Base-by-base conservation (phyloP, 2,113 vertebrate genomes). In the Tricholaema leucomelas region DNA sequence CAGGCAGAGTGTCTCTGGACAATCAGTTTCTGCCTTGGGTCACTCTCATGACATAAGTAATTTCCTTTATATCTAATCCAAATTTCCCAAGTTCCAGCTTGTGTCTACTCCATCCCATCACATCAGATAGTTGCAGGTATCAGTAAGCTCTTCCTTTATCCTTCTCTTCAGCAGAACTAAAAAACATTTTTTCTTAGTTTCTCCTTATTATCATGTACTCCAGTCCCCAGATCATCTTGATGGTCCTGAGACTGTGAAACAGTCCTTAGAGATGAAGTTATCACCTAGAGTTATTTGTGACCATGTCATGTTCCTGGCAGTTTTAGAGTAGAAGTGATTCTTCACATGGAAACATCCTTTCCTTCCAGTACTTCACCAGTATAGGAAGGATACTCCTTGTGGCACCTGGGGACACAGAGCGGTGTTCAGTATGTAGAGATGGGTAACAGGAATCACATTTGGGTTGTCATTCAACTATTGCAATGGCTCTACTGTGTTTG, bases 391-490 rank as follows among this genome's bases (percentile, higher is more conserved):
- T 36, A 33, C 58, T 40, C 24, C 15, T 94, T 76, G 36, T 2
- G 0, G 11, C 0, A 0, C 12, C 15, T 38, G 30, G 28, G 18
- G 14, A 19, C 1, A 1, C 69, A n/a, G 44, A 27, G 38, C 2
- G 0, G 36, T 42, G 40, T 5, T 33, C 25, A 63, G 10, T 15
- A 25, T 13, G 3, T 10, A 60, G 31, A 58, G 42, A 52, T 1
- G 3, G 13, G 50, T 81, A 59, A 67, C 16, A 67, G 23, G n/a
- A 63, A 30, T 72, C 23, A 2, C 12, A 11, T 8, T 20, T 52
- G 46, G 11, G 74, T 75, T 78, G 44, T 46, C 20, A 61, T 42
- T 59, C 54, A 56, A 25, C 15, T 63, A 9, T 9, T 67, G 42
- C 20, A 73, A 25, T 15, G 8, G 2, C 33, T 35, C 12, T 64